Evolutionary conservation across 2,797 vertebrate genomes (phyloP).

Genomic region (Coendou prehensilis): DNA sequence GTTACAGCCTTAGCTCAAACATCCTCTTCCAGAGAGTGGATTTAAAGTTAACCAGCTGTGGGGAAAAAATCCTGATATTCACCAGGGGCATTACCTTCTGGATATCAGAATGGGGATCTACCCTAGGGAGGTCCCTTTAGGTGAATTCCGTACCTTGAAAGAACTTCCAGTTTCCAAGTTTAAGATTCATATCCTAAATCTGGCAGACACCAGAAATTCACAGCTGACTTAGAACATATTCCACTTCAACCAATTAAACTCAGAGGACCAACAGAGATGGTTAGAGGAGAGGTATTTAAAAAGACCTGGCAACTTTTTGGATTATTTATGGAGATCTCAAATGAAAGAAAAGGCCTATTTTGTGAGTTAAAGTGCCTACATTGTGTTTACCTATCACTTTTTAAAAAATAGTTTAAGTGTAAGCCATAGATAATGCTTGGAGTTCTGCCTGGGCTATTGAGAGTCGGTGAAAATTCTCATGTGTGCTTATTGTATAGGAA

Average conservation of each 20-base stretch:
- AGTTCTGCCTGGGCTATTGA: slow-evolving; percentile 69
- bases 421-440: slow-evolving; percentile 69
- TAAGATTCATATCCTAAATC: not conserved
- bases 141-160: not conserved
- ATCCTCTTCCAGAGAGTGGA: not conserved
- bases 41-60: not conserved
- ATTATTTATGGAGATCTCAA: slow-evolving; percentile 42
- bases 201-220: slow-evolving; percentile 64
- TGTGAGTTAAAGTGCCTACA: slow-evolving; percentile 74
- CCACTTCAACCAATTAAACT: not conserved
- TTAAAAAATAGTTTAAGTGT: slow-evolving; percentile 70
- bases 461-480: slow-evolving; percentile 57
- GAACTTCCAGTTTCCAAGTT: slow-evolving; percentile 49
- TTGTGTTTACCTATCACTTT: slow-evolving; percentile 69
- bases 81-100: not conserved
- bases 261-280: slow-evolving; percentile 45
- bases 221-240: slow-evolving; percentile 62
- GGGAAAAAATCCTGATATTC: not conserved
- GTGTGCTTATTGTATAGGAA: slow-evolving; percentile 29
- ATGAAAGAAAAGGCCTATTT: slow-evolving; percentile 52
- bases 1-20: not conserved
- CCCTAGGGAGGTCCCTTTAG: not conserved
- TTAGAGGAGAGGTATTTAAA: not conserved
- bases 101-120: not conserved
- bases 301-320: slow-evolving; percentile 41